Conservation (phyloP, 2,888 invertebrate genomes). For the Mongoloraphidia duomilia region DNA sequence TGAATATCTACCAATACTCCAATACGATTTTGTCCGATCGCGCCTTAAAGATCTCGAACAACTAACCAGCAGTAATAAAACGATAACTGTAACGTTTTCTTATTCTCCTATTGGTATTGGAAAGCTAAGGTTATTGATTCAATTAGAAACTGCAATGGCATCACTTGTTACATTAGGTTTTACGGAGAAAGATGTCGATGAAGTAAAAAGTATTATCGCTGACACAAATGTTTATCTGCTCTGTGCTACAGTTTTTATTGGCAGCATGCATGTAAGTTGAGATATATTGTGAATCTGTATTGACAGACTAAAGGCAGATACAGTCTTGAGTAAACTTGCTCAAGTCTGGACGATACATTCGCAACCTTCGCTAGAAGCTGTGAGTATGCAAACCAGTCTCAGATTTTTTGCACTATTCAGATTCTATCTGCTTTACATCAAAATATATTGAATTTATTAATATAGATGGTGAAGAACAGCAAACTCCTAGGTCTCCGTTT, state of each 20-base stretch:
- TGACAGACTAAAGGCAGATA: too few species aligned
- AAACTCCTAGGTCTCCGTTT: too few species aligned
- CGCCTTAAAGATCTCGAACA: conserved; percentile 60
- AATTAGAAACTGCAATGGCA: conserved; percentile 59
- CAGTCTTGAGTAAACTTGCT: too few species aligned
- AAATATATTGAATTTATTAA: too few species aligned
- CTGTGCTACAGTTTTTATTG: conserved; percentile 77
- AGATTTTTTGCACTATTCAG: too few species aligned
- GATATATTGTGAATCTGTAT: too few species aligned
- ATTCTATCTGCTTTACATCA: too few species aligned
- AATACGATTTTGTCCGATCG: conserved; percentile 70
- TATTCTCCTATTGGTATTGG: conserved; percentile 69
- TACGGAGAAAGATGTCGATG: conserved; percentile 86
- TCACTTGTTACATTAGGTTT: conserved; percentile 68
- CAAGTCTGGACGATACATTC: too few species aligned
- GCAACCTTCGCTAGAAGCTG: too few species aligned
- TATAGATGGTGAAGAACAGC: too few species aligned
- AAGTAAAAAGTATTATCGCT: conserved; percentile 89
- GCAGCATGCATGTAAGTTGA: conserved; percentile 78
- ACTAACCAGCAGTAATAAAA: conserved; percentile 41
- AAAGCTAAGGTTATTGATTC: conserved; percentile 58
- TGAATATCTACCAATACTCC: conserved; percentile 69
- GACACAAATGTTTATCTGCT: conserved; percentile 89
- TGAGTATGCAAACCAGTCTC: too few species aligned
- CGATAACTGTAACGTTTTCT: conserved; percentile 50